These are phyloP conservation scores for Erethizon dorsatum DNA, from an alignment of 2,797 vertebrate species.

Conservation along the genomic window DNA sequence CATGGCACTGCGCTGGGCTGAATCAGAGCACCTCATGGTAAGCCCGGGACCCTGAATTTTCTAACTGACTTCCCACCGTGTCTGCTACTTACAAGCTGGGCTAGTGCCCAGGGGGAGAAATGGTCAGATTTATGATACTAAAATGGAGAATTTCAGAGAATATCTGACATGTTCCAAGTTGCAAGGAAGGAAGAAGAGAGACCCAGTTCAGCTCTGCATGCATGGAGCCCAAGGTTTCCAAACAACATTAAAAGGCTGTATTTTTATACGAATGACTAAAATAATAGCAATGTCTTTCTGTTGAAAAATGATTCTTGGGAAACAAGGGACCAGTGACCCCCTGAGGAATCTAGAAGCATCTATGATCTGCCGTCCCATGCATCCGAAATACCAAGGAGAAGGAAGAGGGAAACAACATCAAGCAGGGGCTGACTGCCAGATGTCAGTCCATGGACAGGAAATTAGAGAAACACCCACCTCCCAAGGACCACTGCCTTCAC, in stretches of 20 bases:
- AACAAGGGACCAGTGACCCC: slow-evolving; percentile 44
- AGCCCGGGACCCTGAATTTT: neutral
- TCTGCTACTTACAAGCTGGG: neutral
- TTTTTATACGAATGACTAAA: too few relatives aligned
- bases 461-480: neutral
- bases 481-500: neutral
- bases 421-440: neutral
- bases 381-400: neutral
- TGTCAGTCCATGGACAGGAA: neutral
- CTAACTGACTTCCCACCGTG: too few relatives aligned
- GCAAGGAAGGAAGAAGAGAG: neutral
- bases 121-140: neutral
- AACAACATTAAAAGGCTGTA: neutral
- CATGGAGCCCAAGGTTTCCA: neutral
- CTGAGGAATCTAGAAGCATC: slow-evolving; percentile 12
- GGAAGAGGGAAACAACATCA: neutral
- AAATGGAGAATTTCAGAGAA: neutral
- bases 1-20: neutral
- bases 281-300: neutral
- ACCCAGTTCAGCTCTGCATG: neutral
- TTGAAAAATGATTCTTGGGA: slow-evolving; percentile 40
- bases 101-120: neutral
- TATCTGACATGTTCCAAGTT: neutral
- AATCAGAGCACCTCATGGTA: fast-evolving
- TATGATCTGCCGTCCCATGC: neutral